Evolutionary conservation across 2,888 invertebrate species (phyloP).

Genomic region (Caenorhabditis becei): DNA sequence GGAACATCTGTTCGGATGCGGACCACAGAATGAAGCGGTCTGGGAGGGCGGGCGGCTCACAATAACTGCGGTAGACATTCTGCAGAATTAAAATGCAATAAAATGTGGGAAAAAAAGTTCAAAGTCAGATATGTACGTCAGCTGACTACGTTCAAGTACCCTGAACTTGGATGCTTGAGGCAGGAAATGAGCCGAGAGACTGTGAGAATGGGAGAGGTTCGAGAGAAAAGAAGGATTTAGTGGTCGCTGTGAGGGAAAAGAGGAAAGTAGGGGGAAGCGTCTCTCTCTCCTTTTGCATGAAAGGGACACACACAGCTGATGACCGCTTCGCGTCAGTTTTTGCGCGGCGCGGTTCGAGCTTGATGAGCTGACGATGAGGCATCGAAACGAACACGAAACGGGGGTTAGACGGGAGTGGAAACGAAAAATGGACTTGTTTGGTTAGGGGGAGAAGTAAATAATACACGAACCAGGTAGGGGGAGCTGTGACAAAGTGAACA

Average conservation of each 20-base stretch:
- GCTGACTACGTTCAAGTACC: slow-evolving; percentile 15
- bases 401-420: neutral
- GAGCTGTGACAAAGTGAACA: slow-evolving; percentile 3
- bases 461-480: neutral
- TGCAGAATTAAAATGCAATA: slow-evolving; percentile 5
- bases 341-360: slow-evolving; percentile 19
- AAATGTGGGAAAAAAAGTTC: slow-evolving; percentile 5
- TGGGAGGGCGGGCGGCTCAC: slow-evolving; percentile 56
- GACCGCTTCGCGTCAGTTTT: slow-evolving; percentile 29
- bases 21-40: slow-evolving; percentile 31
- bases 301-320: slow-evolving; percentile 14
- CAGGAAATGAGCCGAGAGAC: neutral
- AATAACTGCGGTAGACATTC: slow-evolving; percentile 56
- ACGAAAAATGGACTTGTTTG: neutral
- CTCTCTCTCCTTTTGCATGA: slow-evolving; percentile 11
- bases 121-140: slow-evolving; percentile 8
- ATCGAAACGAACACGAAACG: neutral
- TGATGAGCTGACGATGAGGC: neutral
- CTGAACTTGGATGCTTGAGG: slow-evolving; percentile 17
- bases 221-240: slow-evolving; percentile 7
- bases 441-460: neutral
- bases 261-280: slow-evolving; percentile 14
- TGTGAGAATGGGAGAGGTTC: neutral
- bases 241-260: slow-evolving; percentile 14
- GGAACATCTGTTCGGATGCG: slow-evolving; percentile 37